phyloP scores from a whole-genome alignment of 2,113 vertebrate species.

The Malurus alboscapulatus region DNA sequence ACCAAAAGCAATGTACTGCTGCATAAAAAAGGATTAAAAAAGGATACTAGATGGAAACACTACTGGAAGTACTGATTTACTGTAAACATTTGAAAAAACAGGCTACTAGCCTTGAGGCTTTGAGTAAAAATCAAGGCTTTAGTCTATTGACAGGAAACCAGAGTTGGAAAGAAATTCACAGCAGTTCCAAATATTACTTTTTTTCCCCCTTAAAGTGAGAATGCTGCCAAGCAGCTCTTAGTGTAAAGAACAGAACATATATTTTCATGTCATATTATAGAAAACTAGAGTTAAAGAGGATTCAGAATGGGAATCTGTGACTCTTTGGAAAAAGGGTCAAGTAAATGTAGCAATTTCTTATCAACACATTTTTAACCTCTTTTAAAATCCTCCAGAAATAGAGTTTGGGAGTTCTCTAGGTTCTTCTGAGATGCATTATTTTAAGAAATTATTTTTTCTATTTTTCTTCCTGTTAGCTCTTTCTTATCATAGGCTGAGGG shows the following conservation, averaged over 20 bases:
- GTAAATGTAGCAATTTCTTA: not conserved
- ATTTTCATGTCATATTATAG: not conserved
- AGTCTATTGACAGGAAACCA: conserved; percentile 21
- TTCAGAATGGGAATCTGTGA: not conserved
- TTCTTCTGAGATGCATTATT: not conserved
- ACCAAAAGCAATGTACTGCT: not conserved
- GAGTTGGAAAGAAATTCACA: not conserved
- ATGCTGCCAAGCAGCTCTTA: not conserved
- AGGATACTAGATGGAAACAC: not conserved
- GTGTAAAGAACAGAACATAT: not conserved
- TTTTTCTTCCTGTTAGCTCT: not conserved
- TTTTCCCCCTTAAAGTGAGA: not conserved
- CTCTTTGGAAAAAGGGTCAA: not conserved
- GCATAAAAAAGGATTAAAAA: not conserved
- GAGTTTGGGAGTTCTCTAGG: not conserved
- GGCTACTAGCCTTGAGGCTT: not conserved
- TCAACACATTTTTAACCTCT: not conserved
- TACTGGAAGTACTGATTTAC: not conserved
- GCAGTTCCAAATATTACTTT: not conserved
- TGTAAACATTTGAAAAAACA: not conserved
- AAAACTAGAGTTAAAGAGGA: not conserved
- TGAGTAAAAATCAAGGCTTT: not conserved
- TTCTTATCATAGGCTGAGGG: not conserved
- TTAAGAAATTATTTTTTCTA: not conserved
- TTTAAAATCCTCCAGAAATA: not conserved